A percentile compares a stretch with the other conserved stretches of the same genome.
These are phyloP conservation scores for Apistogramma diplotaenia DNA, from an alignment of 2,113 vertebrate species.

Conservation along the genomic window DNA sequence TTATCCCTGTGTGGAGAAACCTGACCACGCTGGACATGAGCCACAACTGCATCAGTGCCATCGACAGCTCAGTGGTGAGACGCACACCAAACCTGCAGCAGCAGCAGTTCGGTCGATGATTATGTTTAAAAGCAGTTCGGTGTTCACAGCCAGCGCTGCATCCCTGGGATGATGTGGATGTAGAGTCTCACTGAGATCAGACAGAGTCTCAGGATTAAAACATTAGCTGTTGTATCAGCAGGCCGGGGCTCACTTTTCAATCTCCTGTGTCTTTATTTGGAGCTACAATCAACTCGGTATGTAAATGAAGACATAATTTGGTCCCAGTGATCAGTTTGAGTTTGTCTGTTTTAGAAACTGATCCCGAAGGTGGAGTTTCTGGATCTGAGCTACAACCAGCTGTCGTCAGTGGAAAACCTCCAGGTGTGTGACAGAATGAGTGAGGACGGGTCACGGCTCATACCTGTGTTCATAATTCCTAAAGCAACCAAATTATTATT, in stretches of 20 bases:
- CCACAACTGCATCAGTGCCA: slow-evolving; percentile 86
- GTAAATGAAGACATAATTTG: not conserved
- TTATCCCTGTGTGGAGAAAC: slow-evolving; percentile 89
- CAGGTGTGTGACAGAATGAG: slow-evolving; percentile 77
- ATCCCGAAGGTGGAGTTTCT: slow-evolving; percentile 94
- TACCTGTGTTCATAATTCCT: not conserved
- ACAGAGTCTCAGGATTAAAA: not conserved
- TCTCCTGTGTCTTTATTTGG: too few relatives aligned
- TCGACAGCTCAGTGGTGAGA: slow-evolving; percentile 93
- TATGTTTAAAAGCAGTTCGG: not conserved
- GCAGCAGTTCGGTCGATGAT: not conserved
- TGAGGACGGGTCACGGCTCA: not conserved
- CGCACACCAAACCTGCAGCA: not conserved
- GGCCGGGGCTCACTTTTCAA: too few relatives aligned
- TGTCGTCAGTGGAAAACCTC: slow-evolving; percentile 88
- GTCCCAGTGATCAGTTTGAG: not conserved
- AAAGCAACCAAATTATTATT: not conserved
- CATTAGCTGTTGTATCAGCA: too few relatives aligned
- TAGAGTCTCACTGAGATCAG: too few relatives aligned
- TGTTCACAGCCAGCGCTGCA: not conserved
- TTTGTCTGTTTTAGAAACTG: slow-evolving; percentile 81
- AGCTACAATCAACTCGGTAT: not conserved
- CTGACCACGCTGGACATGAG: slow-evolving; percentile 97
- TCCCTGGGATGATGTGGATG: not conserved
- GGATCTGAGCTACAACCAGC: slow-evolving; percentile 92